phyloP scores from a whole-genome alignment of 2,888 invertebrate genomes.

The Scaptomyza polygonia region DNA sequence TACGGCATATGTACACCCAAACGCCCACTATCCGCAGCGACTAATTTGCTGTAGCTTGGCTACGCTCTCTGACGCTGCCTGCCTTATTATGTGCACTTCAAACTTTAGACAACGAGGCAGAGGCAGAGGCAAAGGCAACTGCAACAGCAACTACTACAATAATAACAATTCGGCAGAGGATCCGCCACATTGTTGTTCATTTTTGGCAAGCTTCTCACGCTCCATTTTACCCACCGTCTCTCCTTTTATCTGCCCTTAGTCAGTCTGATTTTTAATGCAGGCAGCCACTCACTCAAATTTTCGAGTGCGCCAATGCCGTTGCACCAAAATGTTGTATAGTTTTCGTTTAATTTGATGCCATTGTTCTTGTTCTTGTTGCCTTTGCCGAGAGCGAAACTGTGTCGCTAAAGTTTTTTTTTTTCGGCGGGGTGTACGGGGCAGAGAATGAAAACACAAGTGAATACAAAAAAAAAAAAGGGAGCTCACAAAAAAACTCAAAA shows the following conservation, averaged over 20 bases:
- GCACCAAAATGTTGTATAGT: slow-evolving; percentile 77
- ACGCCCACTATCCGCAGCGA: slow-evolving; percentile 64
- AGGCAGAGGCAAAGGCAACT: slow-evolving; percentile 26
- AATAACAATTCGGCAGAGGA: slow-evolving; percentile 28
- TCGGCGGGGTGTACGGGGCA: slow-evolving; percentile 10
- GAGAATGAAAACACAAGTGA: slow-evolving; percentile 23
- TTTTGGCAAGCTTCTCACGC: slow-evolving; percentile 64
- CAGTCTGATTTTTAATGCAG: slow-evolving; percentile 67
- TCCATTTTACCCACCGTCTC: slow-evolving; percentile 4
- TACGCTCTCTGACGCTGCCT: slow-evolving; percentile 48
- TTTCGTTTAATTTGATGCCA: slow-evolving; percentile 75
- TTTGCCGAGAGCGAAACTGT: slow-evolving; percentile 61
- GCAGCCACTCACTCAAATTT: slow-evolving; percentile 76
- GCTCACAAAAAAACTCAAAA: slow-evolving; percentile 10
- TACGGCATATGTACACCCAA: slow-evolving; percentile 14
- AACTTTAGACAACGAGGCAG: slow-evolving; percentile 73
- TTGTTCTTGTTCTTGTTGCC: slow-evolving; percentile 39
- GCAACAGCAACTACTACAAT: slow-evolving; percentile 19
- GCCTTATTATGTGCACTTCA: slow-evolving; percentile 80
- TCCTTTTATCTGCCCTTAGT: neutral
- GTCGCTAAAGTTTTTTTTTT: slow-evolving; percentile 66
- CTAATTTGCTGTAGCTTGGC: slow-evolving; percentile 67
- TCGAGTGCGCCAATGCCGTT: slow-evolving; percentile 70
- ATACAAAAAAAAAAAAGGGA: slow-evolving; percentile 23
- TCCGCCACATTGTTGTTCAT: slow-evolving; percentile 71